Evolutionary conservation across 2,797 vertebrate species (phyloP).

Genomic region (Merluccius polli): DNA sequence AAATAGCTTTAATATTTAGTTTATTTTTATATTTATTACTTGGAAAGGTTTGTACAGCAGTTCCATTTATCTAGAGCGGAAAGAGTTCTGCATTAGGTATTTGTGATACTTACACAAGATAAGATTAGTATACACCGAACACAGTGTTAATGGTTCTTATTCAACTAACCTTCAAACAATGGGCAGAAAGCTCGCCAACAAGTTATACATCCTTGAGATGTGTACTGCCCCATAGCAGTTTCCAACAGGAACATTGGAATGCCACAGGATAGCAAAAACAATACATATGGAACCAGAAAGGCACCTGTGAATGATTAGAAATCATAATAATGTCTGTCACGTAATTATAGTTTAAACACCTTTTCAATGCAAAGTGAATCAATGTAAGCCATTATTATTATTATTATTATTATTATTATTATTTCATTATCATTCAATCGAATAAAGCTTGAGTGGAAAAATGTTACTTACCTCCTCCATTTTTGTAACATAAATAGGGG

Average conservation of each 20-base stretch:
- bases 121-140: neutral
- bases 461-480: constrained; percentile 65
- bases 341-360: no score
- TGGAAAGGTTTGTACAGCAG: neutral
- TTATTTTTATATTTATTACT: neutral
- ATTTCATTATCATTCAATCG: neutral
- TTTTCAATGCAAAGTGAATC: no score
- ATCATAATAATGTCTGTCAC: neutral
- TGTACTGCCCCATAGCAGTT: constrained; percentile 70
- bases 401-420: no score
- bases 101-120: neutral
- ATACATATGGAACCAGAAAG: constrained; percentile 66
- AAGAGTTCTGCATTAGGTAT: neutral
- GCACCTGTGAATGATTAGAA: constrained; percentile 49
- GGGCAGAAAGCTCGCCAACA: constrained; percentile 72
- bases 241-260: constrained; percentile 71
- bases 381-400: neutral
- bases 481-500: constrained; percentile 74
- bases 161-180: constrained; percentile 67
- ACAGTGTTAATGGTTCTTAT: neutral
- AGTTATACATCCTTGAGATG: constrained; percentile 69
- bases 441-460: neutral
- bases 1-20: neutral
- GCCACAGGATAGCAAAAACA: constrained; percentile 65
- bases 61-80: neutral